Evolutionary conservation across 2,888 invertebrate species (phyloP).

Genomic region (Gordius sp.): DNA sequence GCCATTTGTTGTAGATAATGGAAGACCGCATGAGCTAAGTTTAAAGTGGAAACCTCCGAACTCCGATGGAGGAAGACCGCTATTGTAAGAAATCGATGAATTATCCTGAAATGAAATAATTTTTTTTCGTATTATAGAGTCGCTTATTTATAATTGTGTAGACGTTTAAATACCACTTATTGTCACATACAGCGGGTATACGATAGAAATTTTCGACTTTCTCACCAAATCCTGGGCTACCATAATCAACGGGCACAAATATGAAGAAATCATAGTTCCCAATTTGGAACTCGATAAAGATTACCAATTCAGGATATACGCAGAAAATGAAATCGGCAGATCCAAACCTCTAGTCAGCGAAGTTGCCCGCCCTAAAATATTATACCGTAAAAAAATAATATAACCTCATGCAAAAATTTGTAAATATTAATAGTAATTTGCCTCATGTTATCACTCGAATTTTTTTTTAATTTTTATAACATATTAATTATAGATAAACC

Average conservation of each 20-base stretch:
- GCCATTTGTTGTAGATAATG: not conserved
- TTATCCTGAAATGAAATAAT: not conserved
- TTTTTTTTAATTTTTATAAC: too few relatives aligned
- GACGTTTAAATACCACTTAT: too few relatives aligned
- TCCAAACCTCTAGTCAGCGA: not conserved
- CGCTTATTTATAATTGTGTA: too few relatives aligned
- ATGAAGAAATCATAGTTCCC: not conserved
- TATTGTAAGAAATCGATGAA: not conserved
- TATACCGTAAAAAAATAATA: not conserved
- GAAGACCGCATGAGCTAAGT: not conserved
- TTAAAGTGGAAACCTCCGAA: not conserved
- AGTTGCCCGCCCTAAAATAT: not conserved
- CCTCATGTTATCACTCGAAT: too few relatives aligned
- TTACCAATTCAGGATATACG: slow-evolving; percentile 6
- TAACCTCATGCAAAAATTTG: too few relatives aligned
- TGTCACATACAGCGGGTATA: too few relatives aligned
- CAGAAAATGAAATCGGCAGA: not conserved
- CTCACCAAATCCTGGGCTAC: not conserved
- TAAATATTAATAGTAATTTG: too few relatives aligned
- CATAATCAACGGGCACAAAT: not conserved
- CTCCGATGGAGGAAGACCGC: not conserved
- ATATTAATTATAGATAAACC: not conserved
- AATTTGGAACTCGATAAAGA: not conserved
- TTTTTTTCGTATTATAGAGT: not conserved
- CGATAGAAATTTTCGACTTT: not conserved